These are phyloP conservation scores for Chymomyza caudatula DNA, from an alignment of 2,888 invertebrate genomes.

Conservation along the genomic window DNA sequence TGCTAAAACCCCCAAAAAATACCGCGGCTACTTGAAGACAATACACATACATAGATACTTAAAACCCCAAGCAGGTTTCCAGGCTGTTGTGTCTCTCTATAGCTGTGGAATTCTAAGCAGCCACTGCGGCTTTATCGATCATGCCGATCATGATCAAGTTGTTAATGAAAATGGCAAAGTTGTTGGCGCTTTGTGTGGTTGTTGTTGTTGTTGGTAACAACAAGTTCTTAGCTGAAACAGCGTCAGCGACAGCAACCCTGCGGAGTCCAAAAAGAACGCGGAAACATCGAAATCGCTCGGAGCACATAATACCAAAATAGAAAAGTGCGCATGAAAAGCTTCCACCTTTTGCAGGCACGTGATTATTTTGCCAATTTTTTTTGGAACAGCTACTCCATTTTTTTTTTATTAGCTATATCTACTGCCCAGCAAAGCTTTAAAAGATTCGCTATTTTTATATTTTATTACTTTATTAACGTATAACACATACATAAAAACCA, in stretches of 20 bases:
- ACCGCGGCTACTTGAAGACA: too few species aligned
- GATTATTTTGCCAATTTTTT: neutral
- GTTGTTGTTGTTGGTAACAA: neutral
- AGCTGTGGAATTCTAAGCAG: constrained; percentile 56
- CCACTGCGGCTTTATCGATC: constrained; percentile 38
- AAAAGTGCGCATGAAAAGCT: neutral
- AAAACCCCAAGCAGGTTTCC: constrained; percentile 59
- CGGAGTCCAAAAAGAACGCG: neutral
- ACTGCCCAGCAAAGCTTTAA: neutral
- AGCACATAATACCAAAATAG: neutral
- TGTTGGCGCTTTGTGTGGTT: neutral
- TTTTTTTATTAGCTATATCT: neutral
- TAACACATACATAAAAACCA: neutral
- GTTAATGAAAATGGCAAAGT: constrained; percentile 30
- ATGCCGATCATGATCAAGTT: constrained; percentile 61
- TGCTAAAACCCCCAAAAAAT: neutral
- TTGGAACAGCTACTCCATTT: neutral
- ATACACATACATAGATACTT: constrained; percentile 26
- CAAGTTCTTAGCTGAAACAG: neutral
- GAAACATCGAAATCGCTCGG: neutral
- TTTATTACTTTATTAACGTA: neutral
- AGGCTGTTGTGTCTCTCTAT: constrained; percentile 11
- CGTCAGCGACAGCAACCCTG: neutral
- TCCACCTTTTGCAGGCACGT: neutral
- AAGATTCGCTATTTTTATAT: neutral